Base-by-base conservation (phyloP, 2,888 invertebrate genomes). In the Bibio marci region DNA sequence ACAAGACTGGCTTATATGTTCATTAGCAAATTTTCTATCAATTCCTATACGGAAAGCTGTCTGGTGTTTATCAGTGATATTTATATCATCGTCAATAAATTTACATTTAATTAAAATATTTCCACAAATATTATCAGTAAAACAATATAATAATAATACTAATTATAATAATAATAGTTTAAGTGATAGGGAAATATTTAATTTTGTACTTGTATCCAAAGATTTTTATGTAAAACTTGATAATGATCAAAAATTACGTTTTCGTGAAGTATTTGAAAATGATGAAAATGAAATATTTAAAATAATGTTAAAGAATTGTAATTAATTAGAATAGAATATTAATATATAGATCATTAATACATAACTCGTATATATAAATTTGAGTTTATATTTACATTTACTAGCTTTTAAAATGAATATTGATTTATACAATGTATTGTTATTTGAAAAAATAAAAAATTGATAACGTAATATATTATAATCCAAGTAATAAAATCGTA, bases 1-100 rank as follows among this genome's bases (percentile, higher is more conserved):
- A 4, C 85, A 86, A 59, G 92, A 94, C 48, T 97, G 95, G 95
- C 62, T 72, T 45, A 60, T 62, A 52, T 62, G 59, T 42, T 59
- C 62, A 46, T 50, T 62, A 50, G 61, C 62, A 52, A 62, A 61
- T 46, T 62, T 62, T 41, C 41, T 62, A 40, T 52, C 53, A 40
- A 50, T 61, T 47, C 55, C 59, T 26, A 52, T 54, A 43, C 52
- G 50, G 44, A 59, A 58, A 52, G 57, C 59, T 44, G 57, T 62
- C 51, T 62, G 62, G 62, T 56, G 55, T 46, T 52, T 62, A 45
- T 58, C 58, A 47, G 54, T 62, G 50, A 61, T 62, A 50, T 62
- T 62, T 51, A 52, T 62, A 50, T 62, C 62, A 49, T 55, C 60
- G 46, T 62, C 62, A 48, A 58, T 60, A 51, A 62, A 62, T 58